A percentile compares a stretch with the other conserved stretches of the same genome.
phyloP scores from a whole-genome alignment of 23 tunicate species.

The Botrylloides violaceus region DNA sequence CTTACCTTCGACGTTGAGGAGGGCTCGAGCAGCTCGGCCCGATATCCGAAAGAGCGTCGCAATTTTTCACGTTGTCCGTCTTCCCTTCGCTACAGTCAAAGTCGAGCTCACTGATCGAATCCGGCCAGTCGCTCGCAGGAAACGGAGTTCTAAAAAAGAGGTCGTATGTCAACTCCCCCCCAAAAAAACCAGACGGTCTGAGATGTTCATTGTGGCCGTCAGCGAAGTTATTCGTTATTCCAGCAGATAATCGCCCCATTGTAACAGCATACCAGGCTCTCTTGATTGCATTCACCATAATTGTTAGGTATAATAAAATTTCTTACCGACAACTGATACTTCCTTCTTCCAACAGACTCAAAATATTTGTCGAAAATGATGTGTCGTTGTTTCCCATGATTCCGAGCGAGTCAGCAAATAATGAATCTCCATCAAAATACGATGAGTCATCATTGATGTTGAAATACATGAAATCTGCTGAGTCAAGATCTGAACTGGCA shows the following conservation, averaged over 20 bases:
- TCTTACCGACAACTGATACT: constrained; percentile 78
- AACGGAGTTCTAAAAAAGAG: constrained; percentile 65
- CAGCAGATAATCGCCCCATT: too few relatives aligned
- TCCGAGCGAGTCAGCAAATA: constrained; percentile 72
- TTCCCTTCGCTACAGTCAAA: constrained; percentile 84
- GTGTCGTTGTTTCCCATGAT: constrained; percentile 48
- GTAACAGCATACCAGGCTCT: too few relatives aligned
- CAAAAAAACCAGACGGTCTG: too few relatives aligned
- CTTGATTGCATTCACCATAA: too few relatives aligned
- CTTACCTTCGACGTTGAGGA: constrained; percentile 24
- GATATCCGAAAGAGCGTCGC: constrained; percentile 87
- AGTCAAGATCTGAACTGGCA: constrained; percentile 82
- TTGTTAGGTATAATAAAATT: not conserved
- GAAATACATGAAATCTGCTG: constrained; percentile 76
- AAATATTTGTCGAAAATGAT: constrained; percentile 72
- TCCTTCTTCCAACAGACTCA: constrained; percentile 78
- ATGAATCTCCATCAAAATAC: constrained; percentile 77
- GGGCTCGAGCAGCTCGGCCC: constrained; percentile 41
- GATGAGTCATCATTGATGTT: constrained; percentile 77
- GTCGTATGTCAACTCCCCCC: too few relatives aligned
- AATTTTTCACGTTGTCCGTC: constrained; percentile 38
- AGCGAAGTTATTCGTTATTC: too few relatives aligned
- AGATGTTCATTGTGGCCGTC: too few relatives aligned
- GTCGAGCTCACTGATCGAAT: constrained; percentile 81
- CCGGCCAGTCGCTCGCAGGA: constrained; percentile 86